A percentile compares a stretch with the other conserved stretches of the same genome.
phyloP scores from a whole-genome alignment of 2,888 invertebrate species.

The Omphaloscelis lunosa region DNA sequence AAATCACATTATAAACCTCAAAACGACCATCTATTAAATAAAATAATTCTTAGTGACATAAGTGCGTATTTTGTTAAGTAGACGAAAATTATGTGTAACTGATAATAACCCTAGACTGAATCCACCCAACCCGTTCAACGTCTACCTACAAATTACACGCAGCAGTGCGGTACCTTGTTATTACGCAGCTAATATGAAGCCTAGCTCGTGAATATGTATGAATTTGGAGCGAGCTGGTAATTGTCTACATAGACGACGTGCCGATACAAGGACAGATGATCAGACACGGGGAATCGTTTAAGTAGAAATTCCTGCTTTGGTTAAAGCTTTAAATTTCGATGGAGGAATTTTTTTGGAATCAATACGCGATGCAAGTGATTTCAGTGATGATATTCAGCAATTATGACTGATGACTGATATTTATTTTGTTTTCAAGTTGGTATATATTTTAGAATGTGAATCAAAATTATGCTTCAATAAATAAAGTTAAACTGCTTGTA shows the following conservation, averaged over 20 bases:
- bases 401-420: neutral
- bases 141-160: conserved; percentile 50
- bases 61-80: neutral
- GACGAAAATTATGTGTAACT: neutral
- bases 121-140: conserved; percentile 14
- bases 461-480: neutral
- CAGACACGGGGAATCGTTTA: neutral
- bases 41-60: neutral
- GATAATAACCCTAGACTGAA: conserved; percentile 17
- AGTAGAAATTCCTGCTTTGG: no score
- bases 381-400: neutral
- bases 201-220: conserved; percentile 58
- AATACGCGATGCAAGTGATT: neutral
- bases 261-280: conserved; percentile 10
- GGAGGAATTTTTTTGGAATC: no score
- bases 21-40: neutral
- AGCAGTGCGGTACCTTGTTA: conserved; percentile 41
- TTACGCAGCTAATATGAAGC: conserved; percentile 49
- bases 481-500: neutral
- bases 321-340: no score
- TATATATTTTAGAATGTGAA: neutral
- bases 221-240: conserved; percentile 40
- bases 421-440: neutral
- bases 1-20: neutral
- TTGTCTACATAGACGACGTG: conserved; percentile 20